Conservation (phyloP, 92 coral and sea anemone genomes). For the Micromussa lordhowensis region DNA sequence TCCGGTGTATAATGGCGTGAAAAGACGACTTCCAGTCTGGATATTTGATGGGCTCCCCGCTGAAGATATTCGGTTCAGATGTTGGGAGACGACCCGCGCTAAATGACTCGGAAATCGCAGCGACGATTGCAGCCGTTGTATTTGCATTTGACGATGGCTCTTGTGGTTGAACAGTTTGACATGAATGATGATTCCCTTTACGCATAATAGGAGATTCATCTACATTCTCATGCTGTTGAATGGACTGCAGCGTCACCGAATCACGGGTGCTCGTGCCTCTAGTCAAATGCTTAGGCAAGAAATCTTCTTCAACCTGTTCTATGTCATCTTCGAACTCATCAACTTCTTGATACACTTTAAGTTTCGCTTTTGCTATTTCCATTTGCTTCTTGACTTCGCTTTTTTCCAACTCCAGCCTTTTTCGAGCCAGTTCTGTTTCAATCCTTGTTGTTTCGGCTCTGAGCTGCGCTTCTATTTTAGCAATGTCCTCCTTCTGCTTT, state of each 20-base stretch:
- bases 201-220: background rate
- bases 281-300: background rate
- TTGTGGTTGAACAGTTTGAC: background rate
- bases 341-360: conserved; percentile 6
- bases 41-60: conserved; percentile 34
- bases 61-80: conserved; percentile 28
- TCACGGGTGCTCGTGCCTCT: background rate
- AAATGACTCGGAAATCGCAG: conserved; percentile 24
- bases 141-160: background rate
- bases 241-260: background rate
- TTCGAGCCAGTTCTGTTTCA: background rate
- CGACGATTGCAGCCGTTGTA: background rate
- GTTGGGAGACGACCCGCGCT: conserved; percentile 35
- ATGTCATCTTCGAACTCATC: background rate
- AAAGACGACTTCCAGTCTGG: conserved; percentile 43
- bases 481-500: background rate
- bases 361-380: background rate
- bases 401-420: background rate
- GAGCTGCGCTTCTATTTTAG: conserved; percentile 4
- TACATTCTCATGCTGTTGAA: background rate
- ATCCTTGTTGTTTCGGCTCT: background rate
- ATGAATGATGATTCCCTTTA: background rate
- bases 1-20: conserved; percentile 20
- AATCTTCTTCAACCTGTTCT: background rate
- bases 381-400: background rate